phyloP scores from a whole-genome alignment of 1,140 invertebrate species.

The Pristionchus pacificus region DNA sequence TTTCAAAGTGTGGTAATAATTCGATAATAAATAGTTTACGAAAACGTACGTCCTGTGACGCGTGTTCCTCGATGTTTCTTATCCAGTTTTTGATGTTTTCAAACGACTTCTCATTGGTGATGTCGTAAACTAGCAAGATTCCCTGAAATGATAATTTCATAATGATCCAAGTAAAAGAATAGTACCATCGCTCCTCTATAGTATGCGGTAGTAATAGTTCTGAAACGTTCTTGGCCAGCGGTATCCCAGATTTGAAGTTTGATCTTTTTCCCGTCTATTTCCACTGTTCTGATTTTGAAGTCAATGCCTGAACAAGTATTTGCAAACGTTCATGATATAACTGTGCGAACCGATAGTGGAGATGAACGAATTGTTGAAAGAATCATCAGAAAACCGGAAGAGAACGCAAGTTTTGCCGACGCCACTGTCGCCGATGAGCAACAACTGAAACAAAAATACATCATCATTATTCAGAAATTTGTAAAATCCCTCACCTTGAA shows the following conservation, averaged over 20 bases:
- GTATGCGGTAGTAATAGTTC: slow-evolving; percentile 98
- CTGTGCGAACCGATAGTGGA: slow-evolving; percentile 85
- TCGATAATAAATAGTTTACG: slow-evolving; percentile 95
- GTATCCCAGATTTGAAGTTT: slow-evolving; percentile 98
- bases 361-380: slow-evolving; percentile 97
- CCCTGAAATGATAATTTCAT: slow-evolving; percentile 57
- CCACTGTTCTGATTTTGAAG: slow-evolving; percentile 99
- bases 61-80: slow-evolving; percentile 74
- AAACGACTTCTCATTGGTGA: slow-evolving; percentile 99
- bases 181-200: slow-evolving; percentile 93
- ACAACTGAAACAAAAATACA: slow-evolving; percentile 80
- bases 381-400: slow-evolving; percentile 98
- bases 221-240: slow-evolving; percentile 95
- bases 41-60: slow-evolving; percentile 99
- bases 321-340: not conserved
- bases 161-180: not conserved
- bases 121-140: slow-evolving; percentile 99
- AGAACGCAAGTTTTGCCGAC: slow-evolving; percentile 99
- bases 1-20: too few species aligned
- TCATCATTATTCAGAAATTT: slow-evolving; percentile 2
- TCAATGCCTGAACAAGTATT: slow-evolving; percentile 78
- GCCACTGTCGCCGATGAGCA: slow-evolving; percentile 97
- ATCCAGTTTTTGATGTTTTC: slow-evolving; percentile 98
- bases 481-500: slow-evolving; percentile 24
- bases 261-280: slow-evolving; percentile 87